Evolutionary conservation across 2,797 vertebrate genomes (phyloP), one percentile per base, ranked within the genome.

Genomic region (Scyliorhinus canicula): DNA sequence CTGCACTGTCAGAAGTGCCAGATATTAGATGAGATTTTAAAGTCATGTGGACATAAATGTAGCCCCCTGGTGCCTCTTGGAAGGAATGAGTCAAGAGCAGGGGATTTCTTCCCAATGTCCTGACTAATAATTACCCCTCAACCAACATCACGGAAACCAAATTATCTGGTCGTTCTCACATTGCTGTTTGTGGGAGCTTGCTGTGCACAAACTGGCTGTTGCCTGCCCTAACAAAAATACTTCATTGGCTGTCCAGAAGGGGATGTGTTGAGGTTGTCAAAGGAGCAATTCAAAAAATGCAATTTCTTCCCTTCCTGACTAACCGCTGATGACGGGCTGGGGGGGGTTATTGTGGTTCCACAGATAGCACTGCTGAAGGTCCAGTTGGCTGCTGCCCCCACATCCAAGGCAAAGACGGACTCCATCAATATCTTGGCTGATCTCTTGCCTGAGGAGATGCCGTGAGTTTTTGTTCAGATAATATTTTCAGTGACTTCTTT

Each of bases 401-500:
- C 99, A 95, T 99, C 99, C 96, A 99, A 99, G 97, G 98, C 99
- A 96, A 99, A 99, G 97, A 99, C 99, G 0, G 99, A 99, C 97
- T 99, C 99, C 60, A 99, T 99, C 96, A 99, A 99, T 96, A 99
- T 99, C 97, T 96, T 99, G 96, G 99, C 99, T 0, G 99, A 99
- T 0, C 98, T 99, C 86, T 95, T 99, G 95, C 99, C 99, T 0
- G 99, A 99, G 95, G 99, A 99, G 97, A 99, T 99, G 98, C 99
- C 99, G 99, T 99, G 95, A 98, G 98, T 98, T 69, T n/a, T 52
- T 44, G 28, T 74, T 95, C 21, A 6, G 14, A 35, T 67, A 94
- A 35, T 50, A 40, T 2, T 31, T 74, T 57, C 40, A 14, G 40
- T 57, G 5, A n/a, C 8, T 31, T 44, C 55, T 55, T 57, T 88